Conservation (phyloP, 2,888 invertebrate genomes). For the Lycophotia porphyrea region DNA sequence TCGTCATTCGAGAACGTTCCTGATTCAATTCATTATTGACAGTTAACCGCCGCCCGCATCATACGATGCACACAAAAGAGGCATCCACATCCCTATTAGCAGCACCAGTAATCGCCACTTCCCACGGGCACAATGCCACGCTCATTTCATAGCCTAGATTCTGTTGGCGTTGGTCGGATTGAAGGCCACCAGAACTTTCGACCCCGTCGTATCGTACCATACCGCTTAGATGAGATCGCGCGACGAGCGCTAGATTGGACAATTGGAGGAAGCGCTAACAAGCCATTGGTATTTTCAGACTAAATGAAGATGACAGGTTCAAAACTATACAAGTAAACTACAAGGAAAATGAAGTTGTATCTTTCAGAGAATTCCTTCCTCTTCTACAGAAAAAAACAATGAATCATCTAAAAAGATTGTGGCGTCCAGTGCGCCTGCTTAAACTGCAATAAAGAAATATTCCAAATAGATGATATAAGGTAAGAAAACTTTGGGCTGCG, state of each 20-base stretch:
- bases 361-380: not conserved
- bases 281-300: not conserved
- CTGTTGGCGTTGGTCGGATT: conserved; percentile 38
- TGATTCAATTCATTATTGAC: conserved; percentile 56
- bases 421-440: not conserved
- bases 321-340: not conserved
- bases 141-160: conserved; percentile 58
- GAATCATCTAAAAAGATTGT: not conserved
- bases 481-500: too few species aligned
- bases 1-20: conserved; percentile 36
- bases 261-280: conserved; percentile 31
- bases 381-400: not conserved
- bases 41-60: conserved; percentile 61
- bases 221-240: conserved; percentile 21
- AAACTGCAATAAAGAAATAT: not conserved
- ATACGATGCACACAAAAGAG: conserved; percentile 71
- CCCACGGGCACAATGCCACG: conserved; percentile 64
- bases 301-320: not conserved
- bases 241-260: conserved; percentile 23
- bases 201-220: conserved; percentile 33
- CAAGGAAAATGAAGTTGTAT: not conserved
- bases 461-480: not conserved
- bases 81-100: conserved; percentile 76
- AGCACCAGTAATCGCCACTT: conserved; percentile 57
- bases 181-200: conserved; percentile 53